Percentiles rank a stretch among this genome's conserved stretches.
Conservation (phyloP, 2,888 invertebrate genomes). For the Mesochorus sp. region DNA sequence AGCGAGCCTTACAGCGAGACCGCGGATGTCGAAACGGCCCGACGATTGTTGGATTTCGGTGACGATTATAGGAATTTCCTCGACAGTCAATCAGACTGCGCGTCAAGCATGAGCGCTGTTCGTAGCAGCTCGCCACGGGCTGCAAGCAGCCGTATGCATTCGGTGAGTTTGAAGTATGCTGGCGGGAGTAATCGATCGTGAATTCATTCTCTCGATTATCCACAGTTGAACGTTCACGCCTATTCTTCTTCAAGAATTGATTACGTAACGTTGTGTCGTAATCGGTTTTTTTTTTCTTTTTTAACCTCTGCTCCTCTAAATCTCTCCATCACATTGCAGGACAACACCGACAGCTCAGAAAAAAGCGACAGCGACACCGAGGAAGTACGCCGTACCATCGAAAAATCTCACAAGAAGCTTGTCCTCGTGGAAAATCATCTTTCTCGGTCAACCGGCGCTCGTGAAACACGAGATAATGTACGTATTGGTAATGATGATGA, state of each 20-base stretch:
- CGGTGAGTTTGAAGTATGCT: slow-evolving; percentile 73
- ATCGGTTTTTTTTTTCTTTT: slow-evolving; percentile 61
- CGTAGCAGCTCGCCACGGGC: slow-evolving; percentile 83
- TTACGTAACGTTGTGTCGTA: slow-evolving; percentile 68
- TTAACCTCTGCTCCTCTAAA: not conserved
- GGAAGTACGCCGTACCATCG: slow-evolving; percentile 86
- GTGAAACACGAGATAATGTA: slow-evolving; percentile 76
- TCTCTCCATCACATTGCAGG: slow-evolving; percentile 64
- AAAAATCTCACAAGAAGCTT: slow-evolving; percentile 86
- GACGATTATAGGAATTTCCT: slow-evolving; percentile 95
- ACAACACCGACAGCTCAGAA: slow-evolving; percentile 74
- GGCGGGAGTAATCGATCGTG: slow-evolving; percentile 3
- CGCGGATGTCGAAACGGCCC: slow-evolving; percentile 92
- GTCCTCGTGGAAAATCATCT: slow-evolving; percentile 85
- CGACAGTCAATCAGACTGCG: slow-evolving; percentile 95
- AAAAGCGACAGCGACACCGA: slow-evolving; percentile 87
- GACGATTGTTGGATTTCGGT: slow-evolving; percentile 92
- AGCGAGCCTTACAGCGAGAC: slow-evolving; percentile 95
- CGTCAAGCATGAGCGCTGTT: slow-evolving; percentile 89
- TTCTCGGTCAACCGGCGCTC: slow-evolving; percentile 75
- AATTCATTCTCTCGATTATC: slow-evolving; percentile 22
- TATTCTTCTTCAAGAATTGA: slow-evolving; percentile 14
- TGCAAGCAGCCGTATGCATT: slow-evolving; percentile 75
- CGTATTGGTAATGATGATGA: slow-evolving; percentile 72
- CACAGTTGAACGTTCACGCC: not conserved